phyloP scores from a whole-genome alignment of 37 sponge, comb jelly and placozoan species.

The Chondrilla cf. caribensis region DNA sequence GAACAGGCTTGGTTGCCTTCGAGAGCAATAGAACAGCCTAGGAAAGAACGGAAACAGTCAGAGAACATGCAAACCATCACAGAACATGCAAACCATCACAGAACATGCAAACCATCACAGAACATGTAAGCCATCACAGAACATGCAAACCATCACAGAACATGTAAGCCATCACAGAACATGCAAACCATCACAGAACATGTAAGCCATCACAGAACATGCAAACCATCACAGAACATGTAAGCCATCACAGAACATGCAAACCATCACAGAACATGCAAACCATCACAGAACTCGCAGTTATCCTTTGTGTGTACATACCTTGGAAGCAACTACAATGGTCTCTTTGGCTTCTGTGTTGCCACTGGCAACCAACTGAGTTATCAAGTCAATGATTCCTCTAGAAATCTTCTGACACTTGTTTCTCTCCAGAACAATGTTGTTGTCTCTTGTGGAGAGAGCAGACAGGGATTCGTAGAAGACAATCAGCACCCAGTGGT shows the following conservation, averaged over 20 bases:
- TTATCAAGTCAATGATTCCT: background rate
- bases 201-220: too few species aligned
- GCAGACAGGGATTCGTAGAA: slow-evolving; percentile 4
- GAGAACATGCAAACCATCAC: background rate
- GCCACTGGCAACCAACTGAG: background rate
- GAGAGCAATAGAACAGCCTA: background rate
- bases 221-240: too few species aligned
- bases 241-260: too few species aligned
- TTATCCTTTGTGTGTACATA: too few species aligned
- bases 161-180: too few species aligned
- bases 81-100: too few species aligned
- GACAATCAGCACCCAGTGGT: slow-evolving; percentile 19
- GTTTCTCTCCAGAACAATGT: background rate
- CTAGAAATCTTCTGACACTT: background rate
- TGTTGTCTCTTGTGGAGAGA: background rate
- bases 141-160: too few species aligned
- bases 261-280: too few species aligned
- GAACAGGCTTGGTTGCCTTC: background rate
- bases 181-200: too few species aligned
- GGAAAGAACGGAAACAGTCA: background rate
- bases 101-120: too few species aligned
- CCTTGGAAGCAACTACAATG: slow-evolving; percentile 1
- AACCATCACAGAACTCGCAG: too few species aligned
- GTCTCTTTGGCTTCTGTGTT: background rate
- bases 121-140: too few species aligned